Percentiles rank a stretch among this genome's conserved stretches.
Conservation (phyloP, 2,797 vertebrate genomes). For the Melanotaenia parkinsoni region DNA sequence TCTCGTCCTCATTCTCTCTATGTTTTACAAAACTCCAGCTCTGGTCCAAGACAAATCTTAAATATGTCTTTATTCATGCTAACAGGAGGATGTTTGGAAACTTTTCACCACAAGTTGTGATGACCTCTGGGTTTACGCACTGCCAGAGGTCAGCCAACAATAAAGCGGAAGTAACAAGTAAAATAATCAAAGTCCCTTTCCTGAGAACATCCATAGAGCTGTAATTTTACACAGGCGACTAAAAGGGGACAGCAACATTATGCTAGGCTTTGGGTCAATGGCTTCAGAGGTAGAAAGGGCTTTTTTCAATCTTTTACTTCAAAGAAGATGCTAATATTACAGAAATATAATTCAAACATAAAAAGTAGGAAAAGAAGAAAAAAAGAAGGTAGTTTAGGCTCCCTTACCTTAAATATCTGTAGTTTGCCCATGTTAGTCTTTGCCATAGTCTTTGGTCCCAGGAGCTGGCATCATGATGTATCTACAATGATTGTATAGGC, state of each 20-base stretch:
- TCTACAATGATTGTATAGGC: not conserved
- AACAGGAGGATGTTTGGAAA: constrained; percentile 78
- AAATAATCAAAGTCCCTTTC: constrained; percentile 84
- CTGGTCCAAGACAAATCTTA: constrained; percentile 66
- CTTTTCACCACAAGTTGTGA: constrained; percentile 65
- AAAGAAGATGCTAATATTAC: not conserved
- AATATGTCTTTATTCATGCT: constrained; percentile 74
- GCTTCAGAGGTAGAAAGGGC: not conserved
- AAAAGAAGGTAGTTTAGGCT: not conserved
- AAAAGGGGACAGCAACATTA: constrained; percentile 24
- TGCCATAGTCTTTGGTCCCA: not conserved
- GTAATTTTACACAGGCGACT: constrained; percentile 45
- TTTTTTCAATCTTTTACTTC: not conserved
- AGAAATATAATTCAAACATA: not conserved
- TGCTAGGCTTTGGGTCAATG: constrained; percentile 8
- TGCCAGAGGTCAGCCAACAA: constrained; percentile 78
- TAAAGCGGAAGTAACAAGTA: constrained; percentile 80
- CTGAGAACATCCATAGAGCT: constrained; percentile 71
- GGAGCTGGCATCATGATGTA: not conserved
- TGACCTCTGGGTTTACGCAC: constrained; percentile 66
- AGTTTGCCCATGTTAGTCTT: not conserved
- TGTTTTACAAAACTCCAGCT: constrained; percentile 59
- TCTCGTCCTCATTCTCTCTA: constrained; percentile 55
- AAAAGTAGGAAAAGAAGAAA: not conserved
- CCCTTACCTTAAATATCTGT: not conserved